A percentile compares a stretch with the other conserved stretches of the same genome.
phyloP scores from a whole-genome alignment of 1,140 invertebrate species.

The Sitodiplosis mosellana region DNA sequence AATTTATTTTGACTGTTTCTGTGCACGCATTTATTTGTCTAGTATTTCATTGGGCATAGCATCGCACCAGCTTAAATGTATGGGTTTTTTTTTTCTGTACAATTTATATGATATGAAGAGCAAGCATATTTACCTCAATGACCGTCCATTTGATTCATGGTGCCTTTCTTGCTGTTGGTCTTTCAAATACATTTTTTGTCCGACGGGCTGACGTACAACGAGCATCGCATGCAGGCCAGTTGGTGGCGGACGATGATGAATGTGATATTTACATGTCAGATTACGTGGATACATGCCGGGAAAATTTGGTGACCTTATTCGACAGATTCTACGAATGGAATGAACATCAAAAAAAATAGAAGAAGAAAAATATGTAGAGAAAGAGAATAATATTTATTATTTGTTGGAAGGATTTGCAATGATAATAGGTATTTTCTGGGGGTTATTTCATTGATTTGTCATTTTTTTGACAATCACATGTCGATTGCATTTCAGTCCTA shows the following conservation, averaged over 20 bases:
- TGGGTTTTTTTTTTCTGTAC: neutral
- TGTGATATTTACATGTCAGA: conserved; percentile 55
- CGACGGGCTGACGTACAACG: conserved; percentile 51
- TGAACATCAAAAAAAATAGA: conserved; percentile 21
- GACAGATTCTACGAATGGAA: conserved; percentile 31
- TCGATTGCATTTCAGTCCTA: too few species aligned
- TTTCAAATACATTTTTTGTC: conserved; percentile 62
- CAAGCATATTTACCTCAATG: conserved; percentile 37
- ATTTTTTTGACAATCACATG: too few species aligned
- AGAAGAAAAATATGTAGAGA: too few species aligned
- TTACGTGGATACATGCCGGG: conserved; percentile 71
- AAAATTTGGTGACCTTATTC: conserved; percentile 69
- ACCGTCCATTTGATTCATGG: conserved; percentile 39
- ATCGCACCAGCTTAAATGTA: too few species aligned
- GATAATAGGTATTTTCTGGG: too few species aligned
- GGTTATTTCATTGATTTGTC: too few species aligned
- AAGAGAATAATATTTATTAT: too few species aligned
- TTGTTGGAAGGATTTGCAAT: too few species aligned
- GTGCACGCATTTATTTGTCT: too few species aligned
- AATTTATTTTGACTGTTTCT: too few species aligned
- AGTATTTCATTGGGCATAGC: too few species aligned
- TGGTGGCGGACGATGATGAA: conserved; percentile 21
- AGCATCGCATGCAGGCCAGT: conserved; percentile 51
- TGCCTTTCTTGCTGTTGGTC: conserved; percentile 34
- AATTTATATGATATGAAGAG: neutral